phyloP scores from a whole-genome alignment of 2,888 invertebrate genomes.

The Tortricodes alternella region DNA sequence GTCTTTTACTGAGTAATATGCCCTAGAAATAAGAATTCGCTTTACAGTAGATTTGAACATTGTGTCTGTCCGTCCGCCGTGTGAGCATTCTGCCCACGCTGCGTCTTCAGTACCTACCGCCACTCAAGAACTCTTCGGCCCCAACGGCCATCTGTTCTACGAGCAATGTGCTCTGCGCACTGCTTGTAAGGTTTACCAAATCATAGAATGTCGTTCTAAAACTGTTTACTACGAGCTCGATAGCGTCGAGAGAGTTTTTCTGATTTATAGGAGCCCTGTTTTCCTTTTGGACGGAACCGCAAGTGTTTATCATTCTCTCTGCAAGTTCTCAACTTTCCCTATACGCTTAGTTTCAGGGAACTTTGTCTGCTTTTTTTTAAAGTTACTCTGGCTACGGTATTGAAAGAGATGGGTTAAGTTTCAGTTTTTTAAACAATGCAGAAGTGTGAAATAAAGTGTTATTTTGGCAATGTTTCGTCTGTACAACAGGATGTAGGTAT shows the following conservation, averaged over 20 bases:
- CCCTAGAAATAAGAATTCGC: no score
- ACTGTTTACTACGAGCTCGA: slow-evolving; percentile 5
- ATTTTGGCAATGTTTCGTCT: neutral
- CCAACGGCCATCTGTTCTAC: no score
- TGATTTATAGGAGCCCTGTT: slow-evolving; percentile 32
- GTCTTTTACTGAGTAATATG: no score
- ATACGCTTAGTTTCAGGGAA: slow-evolving; percentile 49
- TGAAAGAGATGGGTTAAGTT: slow-evolving; percentile 5
- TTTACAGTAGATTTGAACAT: no score
- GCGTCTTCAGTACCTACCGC: no score
- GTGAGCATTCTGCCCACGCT: no score
- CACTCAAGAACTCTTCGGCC: no score
- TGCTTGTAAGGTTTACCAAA: no score
- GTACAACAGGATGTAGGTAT: no score
- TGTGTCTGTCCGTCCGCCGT: no score
- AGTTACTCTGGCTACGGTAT: slow-evolving; percentile 3
- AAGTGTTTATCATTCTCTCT: slow-evolving; percentile 54
- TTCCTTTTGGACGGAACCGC: slow-evolving; percentile 22
- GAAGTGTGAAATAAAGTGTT: neutral
- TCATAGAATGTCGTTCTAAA: neutral
- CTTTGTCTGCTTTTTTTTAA: slow-evolving; percentile 39
- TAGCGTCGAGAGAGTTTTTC: slow-evolving; percentile 28
- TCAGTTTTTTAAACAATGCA: slow-evolving; percentile 19
- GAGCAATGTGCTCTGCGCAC: no score
- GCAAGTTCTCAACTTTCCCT: slow-evolving; percentile 53